A percentile compares a stretch with the other conserved stretches of the same genome.
Conservation (phyloP, 2,888 invertebrate species). For the Ptilodon capucinus region DNA sequence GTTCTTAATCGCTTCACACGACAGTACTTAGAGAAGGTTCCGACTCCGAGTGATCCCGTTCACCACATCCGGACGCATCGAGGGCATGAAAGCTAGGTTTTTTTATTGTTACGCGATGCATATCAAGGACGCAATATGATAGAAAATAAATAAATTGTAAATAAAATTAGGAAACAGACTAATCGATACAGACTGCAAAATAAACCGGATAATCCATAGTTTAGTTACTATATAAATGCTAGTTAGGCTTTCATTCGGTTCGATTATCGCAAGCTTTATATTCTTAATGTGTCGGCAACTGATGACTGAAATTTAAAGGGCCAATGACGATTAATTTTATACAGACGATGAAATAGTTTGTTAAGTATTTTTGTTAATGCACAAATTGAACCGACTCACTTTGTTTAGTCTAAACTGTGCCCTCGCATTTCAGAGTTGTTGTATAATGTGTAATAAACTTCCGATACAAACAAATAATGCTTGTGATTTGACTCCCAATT, state of each 20-base stretch:
- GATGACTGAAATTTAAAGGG: conserved; percentile 78
- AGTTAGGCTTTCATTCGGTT: conserved; percentile 77
- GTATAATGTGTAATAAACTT: conserved; percentile 54
- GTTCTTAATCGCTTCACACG: conserved; percentile 73
- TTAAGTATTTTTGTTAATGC: conserved; percentile 65
- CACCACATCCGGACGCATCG: conserved; percentile 62
- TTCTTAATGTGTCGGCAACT: conserved; percentile 72
- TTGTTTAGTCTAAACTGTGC: conserved; percentile 59
- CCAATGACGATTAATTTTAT: conserved; percentile 70
- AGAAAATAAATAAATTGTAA: conserved; percentile 82
- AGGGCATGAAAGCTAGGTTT: conserved; percentile 78
- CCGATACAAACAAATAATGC: conserved; percentile 26
- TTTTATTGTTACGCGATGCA: conserved; percentile 83
- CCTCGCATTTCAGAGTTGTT: conserved; percentile 75
- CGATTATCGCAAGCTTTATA: conserved; percentile 77
- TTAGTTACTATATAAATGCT: conserved; percentile 78
- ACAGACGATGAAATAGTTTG: conserved; percentile 50
- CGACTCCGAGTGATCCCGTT: conserved; percentile 43
- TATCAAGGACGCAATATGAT: conserved; percentile 83
- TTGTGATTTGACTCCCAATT: conserved; percentile 50
- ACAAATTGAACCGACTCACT: conserved; percentile 60
- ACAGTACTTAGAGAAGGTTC: conserved; percentile 71
- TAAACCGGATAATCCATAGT: conserved; percentile 76
- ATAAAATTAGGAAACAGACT: conserved; percentile 75
- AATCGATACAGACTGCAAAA: conserved; percentile 77